Conservation (phyloP, 2,797 vertebrate genomes). For the Crocodylus rhombifer region DNA sequence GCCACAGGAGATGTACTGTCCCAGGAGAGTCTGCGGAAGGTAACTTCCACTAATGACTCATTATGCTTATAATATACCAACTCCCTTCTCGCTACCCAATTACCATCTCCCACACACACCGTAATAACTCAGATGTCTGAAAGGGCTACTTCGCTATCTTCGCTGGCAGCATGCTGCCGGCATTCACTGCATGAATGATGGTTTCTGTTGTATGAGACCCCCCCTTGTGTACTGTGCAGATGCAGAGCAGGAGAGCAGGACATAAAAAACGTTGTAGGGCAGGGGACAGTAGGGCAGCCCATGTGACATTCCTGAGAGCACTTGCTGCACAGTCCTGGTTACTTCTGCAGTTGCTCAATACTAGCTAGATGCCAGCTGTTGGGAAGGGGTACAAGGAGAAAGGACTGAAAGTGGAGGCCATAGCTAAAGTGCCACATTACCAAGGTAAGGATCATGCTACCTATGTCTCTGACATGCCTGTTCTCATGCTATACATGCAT, state of each 20-base stretch:
- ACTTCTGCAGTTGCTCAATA: neutral
- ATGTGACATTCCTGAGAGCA: neutral
- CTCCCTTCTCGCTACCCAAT: neutral
- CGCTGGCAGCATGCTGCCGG: neutral
- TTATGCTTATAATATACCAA: neutral
- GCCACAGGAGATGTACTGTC: neutral
- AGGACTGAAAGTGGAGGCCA: neutral
- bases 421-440: neutral
- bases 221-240: neutral
- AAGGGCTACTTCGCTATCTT: neutral
- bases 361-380: neutral
- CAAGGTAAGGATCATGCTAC: neutral
- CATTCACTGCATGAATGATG: neutral
- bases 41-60: neutral
- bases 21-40: neutral
- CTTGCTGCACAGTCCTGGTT: neutral
- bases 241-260: neutral
- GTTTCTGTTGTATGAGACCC: neutral
- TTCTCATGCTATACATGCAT: neutral
- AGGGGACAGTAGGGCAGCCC: neutral
- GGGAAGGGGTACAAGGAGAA: neutral
- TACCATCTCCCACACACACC: accelerated
- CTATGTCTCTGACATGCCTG: neutral
- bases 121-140: accelerated
- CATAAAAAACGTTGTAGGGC: neutral